A percentile compares a stretch with the other conserved stretches of the same genome.
Conservation (phyloP, 2,888 invertebrate genomes). For the Parelbella ahira region DNA sequence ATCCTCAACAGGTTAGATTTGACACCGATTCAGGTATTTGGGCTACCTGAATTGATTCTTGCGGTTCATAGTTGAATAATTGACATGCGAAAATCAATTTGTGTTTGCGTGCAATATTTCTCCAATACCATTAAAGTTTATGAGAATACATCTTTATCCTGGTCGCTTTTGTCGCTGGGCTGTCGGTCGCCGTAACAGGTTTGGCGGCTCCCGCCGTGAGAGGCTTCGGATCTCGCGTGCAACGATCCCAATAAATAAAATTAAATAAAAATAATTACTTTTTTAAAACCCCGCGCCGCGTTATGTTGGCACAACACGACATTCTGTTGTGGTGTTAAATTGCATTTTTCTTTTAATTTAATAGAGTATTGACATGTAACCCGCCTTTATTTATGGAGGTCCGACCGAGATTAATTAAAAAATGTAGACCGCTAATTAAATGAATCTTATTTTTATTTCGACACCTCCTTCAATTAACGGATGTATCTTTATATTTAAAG, state of each 20-base stretch:
- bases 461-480: conserved; percentile 9
- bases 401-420: conserved; percentile 23
- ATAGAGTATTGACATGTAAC: conserved; percentile 51
- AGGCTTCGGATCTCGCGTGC: conserved; percentile 55
- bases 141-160: conserved; percentile 13
- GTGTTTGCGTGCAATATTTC: no score
- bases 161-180: conserved; percentile 5
- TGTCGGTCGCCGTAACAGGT: conserved; percentile 60
- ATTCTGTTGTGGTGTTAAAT: conserved; percentile 54
- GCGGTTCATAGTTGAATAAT: no score
- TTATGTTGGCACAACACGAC: conserved; percentile 59
- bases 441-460: conserved; percentile 7
- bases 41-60: no score
- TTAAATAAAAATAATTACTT: conserved; percentile 72
- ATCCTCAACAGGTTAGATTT: no score
- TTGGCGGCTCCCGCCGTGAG: conserved; percentile 54
- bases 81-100: no score
- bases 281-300: conserved; percentile 41
- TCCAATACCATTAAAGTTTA: no score
- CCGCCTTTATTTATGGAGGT: conserved; percentile 29
- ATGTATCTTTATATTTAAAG: not conserved
- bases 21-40: no score
- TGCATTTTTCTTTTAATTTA: conserved; percentile 53
- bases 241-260: conserved; percentile 62
- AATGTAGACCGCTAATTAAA: conserved; percentile 23